Conservation (phyloP, 2,888 invertebrate genomes). For the Nomada hirtipes region DNA sequence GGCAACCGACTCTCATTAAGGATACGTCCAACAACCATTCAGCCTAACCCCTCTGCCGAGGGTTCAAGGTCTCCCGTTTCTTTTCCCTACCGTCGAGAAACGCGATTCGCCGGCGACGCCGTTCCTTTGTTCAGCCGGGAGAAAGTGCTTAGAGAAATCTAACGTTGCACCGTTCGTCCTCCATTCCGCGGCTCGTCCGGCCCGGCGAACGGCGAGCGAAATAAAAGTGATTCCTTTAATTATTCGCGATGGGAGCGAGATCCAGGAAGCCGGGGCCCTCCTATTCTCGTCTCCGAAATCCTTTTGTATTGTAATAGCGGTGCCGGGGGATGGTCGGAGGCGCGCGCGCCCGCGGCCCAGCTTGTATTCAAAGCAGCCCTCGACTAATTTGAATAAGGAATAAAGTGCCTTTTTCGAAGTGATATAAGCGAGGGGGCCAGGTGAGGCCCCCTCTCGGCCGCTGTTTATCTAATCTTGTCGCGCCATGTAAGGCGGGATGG, state of each 20-base stretch:
- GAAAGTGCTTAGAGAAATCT: slow-evolving; percentile 5
- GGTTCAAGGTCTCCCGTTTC: slow-evolving; percentile 60
- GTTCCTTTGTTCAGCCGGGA: slow-evolving; percentile 25
- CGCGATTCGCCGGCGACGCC: background rate
- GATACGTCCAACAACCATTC: slow-evolving; percentile 65
- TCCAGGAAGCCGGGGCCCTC: slow-evolving; percentile 26
- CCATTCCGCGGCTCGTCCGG: background rate
- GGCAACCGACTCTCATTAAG: slow-evolving; percentile 56
- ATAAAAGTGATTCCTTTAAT: slow-evolving; percentile 7
- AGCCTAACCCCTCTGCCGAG: slow-evolving; percentile 64
- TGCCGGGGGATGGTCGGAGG: slow-evolving; percentile 69
- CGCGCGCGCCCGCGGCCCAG: slow-evolving; percentile 71
- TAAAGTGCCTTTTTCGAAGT: slow-evolving; percentile 78
- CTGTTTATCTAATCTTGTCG: slow-evolving; percentile 79
- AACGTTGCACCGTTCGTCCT: background rate
- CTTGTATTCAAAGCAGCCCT: slow-evolving; percentile 80
- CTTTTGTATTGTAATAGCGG: slow-evolving; percentile 82
- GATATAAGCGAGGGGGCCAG: slow-evolving; percentile 74
- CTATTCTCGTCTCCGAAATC: slow-evolving; percentile 69
- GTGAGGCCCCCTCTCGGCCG: slow-evolving; percentile 52
- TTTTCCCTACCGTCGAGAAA: slow-evolving; percentile 4
- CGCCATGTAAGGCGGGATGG: slow-evolving; percentile 77
- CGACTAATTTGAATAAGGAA: slow-evolving; percentile 82
- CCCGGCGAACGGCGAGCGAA: background rate
- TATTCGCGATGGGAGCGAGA: slow-evolving; percentile 13